Evolutionary conservation across 2,888 invertebrate genomes (phyloP).

Genomic region (Auanema freiburgensis): DNA sequence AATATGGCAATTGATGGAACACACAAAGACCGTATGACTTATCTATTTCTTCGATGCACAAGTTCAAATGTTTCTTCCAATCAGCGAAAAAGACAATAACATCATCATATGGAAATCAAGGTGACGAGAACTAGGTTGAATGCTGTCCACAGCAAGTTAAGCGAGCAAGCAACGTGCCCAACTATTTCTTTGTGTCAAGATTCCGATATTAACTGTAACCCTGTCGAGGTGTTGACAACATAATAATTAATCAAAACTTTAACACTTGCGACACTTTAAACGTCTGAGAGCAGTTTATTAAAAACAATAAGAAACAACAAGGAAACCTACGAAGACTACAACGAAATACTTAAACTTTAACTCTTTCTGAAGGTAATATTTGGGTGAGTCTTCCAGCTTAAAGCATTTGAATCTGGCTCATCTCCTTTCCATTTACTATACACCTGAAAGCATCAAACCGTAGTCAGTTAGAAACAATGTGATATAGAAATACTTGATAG

Average conservation of each 20-base stretch:
- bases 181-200: slow-evolving; percentile 6
- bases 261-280: slow-evolving; percentile 5
- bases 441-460: slow-evolving; percentile 25
- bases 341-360: slow-evolving; percentile 20
- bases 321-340: neutral
- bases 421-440: slow-evolving; percentile 61
- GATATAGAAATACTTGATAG: slow-evolving; percentile 37
- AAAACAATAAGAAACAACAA: slow-evolving; percentile 9
- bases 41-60: too few species aligned
- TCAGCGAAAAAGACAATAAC: too few species aligned
- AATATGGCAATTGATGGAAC: too few species aligned
- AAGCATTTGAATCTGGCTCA: slow-evolving; percentile 37
- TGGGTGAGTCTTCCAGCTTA: slow-evolving; percentile 52
- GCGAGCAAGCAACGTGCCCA: neutral
- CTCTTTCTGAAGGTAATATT: slow-evolving; percentile 51
- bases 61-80: too few species aligned
- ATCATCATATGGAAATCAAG: too few species aligned
- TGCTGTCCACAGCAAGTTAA: too few species aligned
- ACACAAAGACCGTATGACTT: too few species aligned
- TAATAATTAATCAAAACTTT: slow-evolving; percentile 6
- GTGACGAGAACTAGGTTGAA: too few species aligned
- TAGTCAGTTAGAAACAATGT: slow-evolving; percentile 2
- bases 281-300: slow-evolving; percentile 1
- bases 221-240: neutral
- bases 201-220: slow-evolving; percentile 1